Percentiles rank a stretch among this genome's conserved stretches.
Conservation (phyloP, 1,140 invertebrate genomes). For the Bombus terrestris region DNA sequence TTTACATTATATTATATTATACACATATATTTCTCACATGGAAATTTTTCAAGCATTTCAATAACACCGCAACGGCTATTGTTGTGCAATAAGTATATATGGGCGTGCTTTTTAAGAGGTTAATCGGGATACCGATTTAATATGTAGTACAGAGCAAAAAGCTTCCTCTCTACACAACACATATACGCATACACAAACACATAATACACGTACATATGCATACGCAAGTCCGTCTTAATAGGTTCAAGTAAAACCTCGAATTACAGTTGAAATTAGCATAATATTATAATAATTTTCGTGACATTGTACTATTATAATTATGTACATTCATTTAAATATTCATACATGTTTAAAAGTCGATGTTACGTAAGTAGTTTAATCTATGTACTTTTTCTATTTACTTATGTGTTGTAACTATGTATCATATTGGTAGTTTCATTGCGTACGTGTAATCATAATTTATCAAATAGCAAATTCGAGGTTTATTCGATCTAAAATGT, state of each 20-base stretch:
- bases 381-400: constrained; percentile 8
- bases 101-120: constrained; percentile 47
- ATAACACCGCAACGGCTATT: constrained; percentile 36
- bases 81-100: constrained; percentile 21
- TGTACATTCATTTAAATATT: neutral
- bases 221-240: constrained; percentile 11
- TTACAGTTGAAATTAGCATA: neutral
- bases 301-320: neutral
- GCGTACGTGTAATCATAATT: constrained; percentile 11
- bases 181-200: neutral
- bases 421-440: constrained; percentile 12
- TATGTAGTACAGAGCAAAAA: constrained; percentile 40
- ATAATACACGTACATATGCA: neutral
- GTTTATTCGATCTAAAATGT: neutral
- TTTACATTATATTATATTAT: constrained; percentile 49
- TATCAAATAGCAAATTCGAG: constrained; percentile 5
- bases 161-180: constrained; percentile 42
- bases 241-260: constrained; percentile 18
- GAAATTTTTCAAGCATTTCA: constrained; percentile 27
- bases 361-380: constrained; percentile 24
- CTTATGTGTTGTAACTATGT: neutral
- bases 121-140: constrained; percentile 43
- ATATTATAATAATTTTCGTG: neutral
- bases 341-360: constrained; percentile 7
- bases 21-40: constrained; percentile 33